phyloP scores from a whole-genome alignment of 2,113 vertebrate genomes.

The Chaetodon auriga region DNA sequence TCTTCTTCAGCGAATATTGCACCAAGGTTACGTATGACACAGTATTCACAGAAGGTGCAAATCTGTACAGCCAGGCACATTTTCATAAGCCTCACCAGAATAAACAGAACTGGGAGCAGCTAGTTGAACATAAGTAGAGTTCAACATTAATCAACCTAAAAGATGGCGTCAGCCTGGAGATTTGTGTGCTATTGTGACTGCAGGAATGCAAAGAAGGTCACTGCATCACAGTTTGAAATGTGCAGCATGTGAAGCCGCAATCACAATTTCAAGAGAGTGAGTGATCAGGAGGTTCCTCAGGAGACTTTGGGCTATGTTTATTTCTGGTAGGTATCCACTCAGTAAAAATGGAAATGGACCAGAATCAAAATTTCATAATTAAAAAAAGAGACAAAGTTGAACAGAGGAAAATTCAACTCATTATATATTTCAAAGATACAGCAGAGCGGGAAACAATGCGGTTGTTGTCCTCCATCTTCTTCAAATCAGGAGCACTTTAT shows the following conservation, averaged over 20 bases:
- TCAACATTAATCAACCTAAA: not conserved
- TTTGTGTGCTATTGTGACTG: constrained; percentile 1
- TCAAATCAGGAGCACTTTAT: constrained; percentile 29
- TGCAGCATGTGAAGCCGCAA: not conserved
- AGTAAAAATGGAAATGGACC: constrained; percentile 11
- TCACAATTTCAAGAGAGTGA: not conserved
- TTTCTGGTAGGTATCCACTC: not conserved
- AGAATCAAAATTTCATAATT: constrained; percentile 17
- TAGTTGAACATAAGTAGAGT: not conserved
- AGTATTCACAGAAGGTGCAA: not conserved
- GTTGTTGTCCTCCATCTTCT: constrained; percentile 37
- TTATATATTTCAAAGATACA: constrained; percentile 42
- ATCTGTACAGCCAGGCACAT: not conserved
- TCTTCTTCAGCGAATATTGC: not conserved
- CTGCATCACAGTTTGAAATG: not conserved
- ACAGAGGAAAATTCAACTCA: constrained; percentile 39
- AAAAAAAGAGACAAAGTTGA: constrained; percentile 15
- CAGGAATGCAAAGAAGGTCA: not conserved
- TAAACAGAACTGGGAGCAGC: constrained; percentile 22
- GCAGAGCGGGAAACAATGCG: constrained; percentile 17
- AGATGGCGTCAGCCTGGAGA: not conserved
- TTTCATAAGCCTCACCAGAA: constrained; percentile 3
- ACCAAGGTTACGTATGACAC: not conserved
- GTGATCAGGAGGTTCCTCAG: not conserved
- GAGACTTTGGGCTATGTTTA: not conserved